A percentile compares a stretch with the other conserved stretches of the same genome.
phyloP scores from a whole-genome alignment of 2,113 vertebrate genomes.

The Zingel zingel region DNA sequence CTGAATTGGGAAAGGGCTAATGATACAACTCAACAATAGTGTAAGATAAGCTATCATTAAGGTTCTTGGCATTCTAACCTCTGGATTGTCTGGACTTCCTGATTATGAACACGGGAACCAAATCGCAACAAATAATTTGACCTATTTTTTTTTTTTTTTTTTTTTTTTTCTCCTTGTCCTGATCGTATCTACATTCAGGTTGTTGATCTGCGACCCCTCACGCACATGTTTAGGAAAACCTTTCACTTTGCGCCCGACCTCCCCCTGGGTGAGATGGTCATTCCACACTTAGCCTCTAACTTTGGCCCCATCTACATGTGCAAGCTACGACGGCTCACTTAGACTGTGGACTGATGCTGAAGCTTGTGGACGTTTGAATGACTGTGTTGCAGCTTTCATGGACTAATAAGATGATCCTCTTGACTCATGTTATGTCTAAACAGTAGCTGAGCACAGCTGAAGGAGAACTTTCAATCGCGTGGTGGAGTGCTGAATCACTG shows the following conservation, averaged over 20 bases:
- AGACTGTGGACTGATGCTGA: conserved; percentile 37
- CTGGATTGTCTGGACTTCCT: background rate
- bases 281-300: conserved; percentile 94
- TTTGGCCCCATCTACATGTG: conserved; percentile 97
- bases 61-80: background rate
- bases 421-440: background rate
- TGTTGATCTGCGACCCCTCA: conserved; percentile 86
- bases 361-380: background rate
- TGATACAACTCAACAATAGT: background rate
- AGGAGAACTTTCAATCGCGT: background rate
- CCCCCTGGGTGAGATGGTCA: conserved; percentile 90
- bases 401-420: background rate
- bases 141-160: background rate
- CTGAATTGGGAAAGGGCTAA: too few species aligned
- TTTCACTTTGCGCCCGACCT: conserved; percentile 89
- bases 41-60: background rate
- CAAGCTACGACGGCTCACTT: conserved; percentile 86
- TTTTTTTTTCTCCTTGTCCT: background rate
- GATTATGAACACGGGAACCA: background rate
- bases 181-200: conserved; percentile 54
- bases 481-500: background rate
- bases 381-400: background rate
- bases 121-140: background rate
- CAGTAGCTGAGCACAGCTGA: background rate
- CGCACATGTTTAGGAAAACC: conserved; percentile 85